These are phyloP conservation scores for Aleiodes sp. DNA, from an alignment of 1,140 invertebrate species.

Conservation along the genomic window DNA sequence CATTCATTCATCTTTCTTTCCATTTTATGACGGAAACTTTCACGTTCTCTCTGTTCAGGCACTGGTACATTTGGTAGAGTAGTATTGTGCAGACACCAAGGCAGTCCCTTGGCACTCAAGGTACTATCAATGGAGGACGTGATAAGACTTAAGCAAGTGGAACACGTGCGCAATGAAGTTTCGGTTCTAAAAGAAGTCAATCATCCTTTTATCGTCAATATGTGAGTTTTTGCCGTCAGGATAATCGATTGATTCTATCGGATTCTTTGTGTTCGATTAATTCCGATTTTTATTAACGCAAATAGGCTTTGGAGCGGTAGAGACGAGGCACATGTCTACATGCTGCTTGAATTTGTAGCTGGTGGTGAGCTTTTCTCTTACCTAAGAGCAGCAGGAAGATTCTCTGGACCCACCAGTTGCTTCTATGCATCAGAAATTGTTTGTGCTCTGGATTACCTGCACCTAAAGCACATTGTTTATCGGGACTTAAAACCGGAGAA, in stretches of 20 bases:
- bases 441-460: slow-evolving; percentile 92
- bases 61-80: slow-evolving; percentile 95
- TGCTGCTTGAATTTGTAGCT: slow-evolving; percentile 94
- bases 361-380: slow-evolving; percentile 97
- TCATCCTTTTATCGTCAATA: slow-evolving; percentile 94
- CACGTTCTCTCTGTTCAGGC: slow-evolving; percentile 69
- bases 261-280: too few species aligned
- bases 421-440: slow-evolving; percentile 97
- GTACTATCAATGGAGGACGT: slow-evolving; percentile 91
- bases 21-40: background rate
- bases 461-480: slow-evolving; percentile 87
- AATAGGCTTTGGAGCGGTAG: slow-evolving; percentile 92
- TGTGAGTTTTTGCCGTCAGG: too few species aligned
- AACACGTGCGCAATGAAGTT: slow-evolving; percentile 95
- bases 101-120: slow-evolving; percentile 79
- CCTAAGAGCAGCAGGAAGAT: slow-evolving; percentile 89
- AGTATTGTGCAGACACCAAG: slow-evolving; percentile 83
- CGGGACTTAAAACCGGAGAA: slow-evolving; percentile 91
- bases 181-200: slow-evolving; percentile 86
- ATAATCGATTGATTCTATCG: background rate
- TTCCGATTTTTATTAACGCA: too few species aligned
- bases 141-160: slow-evolving; percentile 91
- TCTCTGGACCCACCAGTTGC: slow-evolving; percentile 83
- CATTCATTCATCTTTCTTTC: background rate
- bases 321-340: slow-evolving; percentile 89